Evolutionary conservation across 2,113 vertebrate genomes (phyloP).

Genomic region (Nibea albiflora): DNA sequence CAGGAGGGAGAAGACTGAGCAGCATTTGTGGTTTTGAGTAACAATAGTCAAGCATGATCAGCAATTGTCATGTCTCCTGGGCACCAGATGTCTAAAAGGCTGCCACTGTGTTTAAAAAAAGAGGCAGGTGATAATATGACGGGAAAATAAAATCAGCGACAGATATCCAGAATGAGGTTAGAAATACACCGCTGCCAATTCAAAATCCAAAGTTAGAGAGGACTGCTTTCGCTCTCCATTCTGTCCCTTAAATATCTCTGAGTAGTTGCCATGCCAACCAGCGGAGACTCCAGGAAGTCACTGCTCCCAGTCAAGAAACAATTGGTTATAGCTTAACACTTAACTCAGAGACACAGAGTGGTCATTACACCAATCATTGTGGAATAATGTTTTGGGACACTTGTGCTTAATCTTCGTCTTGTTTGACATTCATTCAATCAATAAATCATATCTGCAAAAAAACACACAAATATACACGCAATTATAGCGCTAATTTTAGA

Average conservation of each 20-base stretch:
- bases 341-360: neutral
- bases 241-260: neutral
- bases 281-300: neutral
- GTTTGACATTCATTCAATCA: slow-evolving; percentile 28
- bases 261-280: neutral
- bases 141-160: slow-evolving; percentile 34
- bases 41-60: slow-evolving; percentile 43
- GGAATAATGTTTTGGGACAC: slow-evolving; percentile 44
- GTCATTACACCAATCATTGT: neutral
- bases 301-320: neutral
- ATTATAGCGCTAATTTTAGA: slow-evolving; percentile 16
- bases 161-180: slow-evolving; percentile 47
- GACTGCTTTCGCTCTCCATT: neutral
- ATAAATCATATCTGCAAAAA: slow-evolving; percentile 26
- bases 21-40: slow-evolving; percentile 62
- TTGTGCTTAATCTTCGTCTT: slow-evolving; percentile 59
- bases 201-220: neutral
- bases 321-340: neutral
- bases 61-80: slow-evolving; percentile 38
- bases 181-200: slow-evolving; percentile 64
- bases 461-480: slow-evolving; percentile 24
- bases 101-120: slow-evolving; percentile 46
- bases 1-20: slow-evolving; percentile 59
- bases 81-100: slow-evolving; percentile 58
- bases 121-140: slow-evolving; percentile 41